A percentile compares a stretch with the other conserved stretches of the same genome.
phyloP scores from a whole-genome alignment of 64 coral and sea anemone species.

The Platygyra sinensis region DNA sequence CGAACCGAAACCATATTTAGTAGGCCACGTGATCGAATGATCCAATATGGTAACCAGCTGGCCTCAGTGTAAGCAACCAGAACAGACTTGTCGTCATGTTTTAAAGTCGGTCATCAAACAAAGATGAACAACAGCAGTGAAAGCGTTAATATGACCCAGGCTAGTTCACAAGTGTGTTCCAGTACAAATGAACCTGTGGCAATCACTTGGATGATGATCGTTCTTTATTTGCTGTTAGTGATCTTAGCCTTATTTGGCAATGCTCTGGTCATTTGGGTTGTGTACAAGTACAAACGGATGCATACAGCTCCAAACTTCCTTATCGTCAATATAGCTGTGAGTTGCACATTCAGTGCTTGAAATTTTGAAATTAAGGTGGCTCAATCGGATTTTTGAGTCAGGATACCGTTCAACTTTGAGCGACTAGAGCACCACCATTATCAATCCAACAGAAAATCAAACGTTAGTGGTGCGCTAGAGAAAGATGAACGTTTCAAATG shows the following conservation, averaged over 20 bases:
- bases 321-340: constrained; percentile 57
- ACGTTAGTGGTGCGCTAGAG: too few species aligned
- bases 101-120: neutral
- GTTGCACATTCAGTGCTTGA: neutral
- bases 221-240: constrained; percentile 10
- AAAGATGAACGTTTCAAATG: too few species aligned
- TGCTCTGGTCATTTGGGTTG: constrained; percentile 22
- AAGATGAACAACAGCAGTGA: constrained; percentile 36
- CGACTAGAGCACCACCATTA: too few species aligned
- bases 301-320: constrained; percentile 49
- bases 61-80: neutral
- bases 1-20: too few species aligned
- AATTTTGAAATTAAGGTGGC: too few species aligned
- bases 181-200: neutral
- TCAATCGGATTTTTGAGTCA: too few species aligned
- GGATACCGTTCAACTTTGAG: too few species aligned
- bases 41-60: too few species aligned
- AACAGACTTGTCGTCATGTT: neutral
- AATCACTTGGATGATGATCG: neutral
- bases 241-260: constrained; percentile 36
- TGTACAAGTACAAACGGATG: constrained; percentile 38
- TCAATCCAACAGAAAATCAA: too few species aligned
- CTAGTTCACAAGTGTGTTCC: neutral
- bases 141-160: neutral
- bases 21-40: too few species aligned